phyloP scores from a whole-genome alignment of 1,140 invertebrate species.

The Brevipalpus yothersi region DNA sequence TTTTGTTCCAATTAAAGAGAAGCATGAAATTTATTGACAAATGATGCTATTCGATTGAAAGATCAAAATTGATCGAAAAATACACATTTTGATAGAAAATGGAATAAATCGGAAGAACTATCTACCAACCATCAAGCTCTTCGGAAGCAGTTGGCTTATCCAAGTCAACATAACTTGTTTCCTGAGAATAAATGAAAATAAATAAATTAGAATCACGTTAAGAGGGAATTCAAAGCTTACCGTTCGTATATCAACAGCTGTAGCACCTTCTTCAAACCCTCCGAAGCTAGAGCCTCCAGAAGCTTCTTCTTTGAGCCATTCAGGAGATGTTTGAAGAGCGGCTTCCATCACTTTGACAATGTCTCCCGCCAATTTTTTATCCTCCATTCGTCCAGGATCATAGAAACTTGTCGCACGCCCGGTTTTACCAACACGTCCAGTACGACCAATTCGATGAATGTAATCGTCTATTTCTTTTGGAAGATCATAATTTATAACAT shows the following conservation, averaged over 20 bases:
- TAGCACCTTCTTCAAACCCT: neutral
- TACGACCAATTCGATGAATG: slow-evolving; percentile 88
- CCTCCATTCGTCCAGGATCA: slow-evolving; percentile 29
- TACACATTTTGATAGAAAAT: too few relatives aligned
- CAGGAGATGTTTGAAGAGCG: slow-evolving; percentile 16
- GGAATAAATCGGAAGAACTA: too few relatives aligned
- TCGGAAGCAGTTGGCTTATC: neutral
- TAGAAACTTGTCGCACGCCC: slow-evolving; percentile 95
- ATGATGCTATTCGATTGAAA: too few relatives aligned
- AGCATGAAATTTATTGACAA: too few relatives aligned
- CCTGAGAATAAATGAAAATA: neutral
- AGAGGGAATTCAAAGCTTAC: too few relatives aligned
- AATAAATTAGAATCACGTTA: neutral
- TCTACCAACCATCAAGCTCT: neutral
- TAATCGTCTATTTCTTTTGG: slow-evolving; percentile 89
- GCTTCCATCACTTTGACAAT: slow-evolving; percentile 40
- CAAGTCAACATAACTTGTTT: neutral
- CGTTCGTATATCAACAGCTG: neutral
- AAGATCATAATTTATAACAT: slow-evolving; percentile 89
- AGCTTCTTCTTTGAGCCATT: slow-evolving; percentile 13
- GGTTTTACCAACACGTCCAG: slow-evolving; percentile 36
- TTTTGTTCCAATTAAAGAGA: too few relatives aligned
- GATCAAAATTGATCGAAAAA: too few relatives aligned
- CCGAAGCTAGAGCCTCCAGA: neutral
- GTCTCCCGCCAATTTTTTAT: slow-evolving; percentile 31